These are phyloP conservation scores for Germaria angustata DNA, from an alignment of 2,888 invertebrate genomes.

Conservation along the genomic window DNA sequence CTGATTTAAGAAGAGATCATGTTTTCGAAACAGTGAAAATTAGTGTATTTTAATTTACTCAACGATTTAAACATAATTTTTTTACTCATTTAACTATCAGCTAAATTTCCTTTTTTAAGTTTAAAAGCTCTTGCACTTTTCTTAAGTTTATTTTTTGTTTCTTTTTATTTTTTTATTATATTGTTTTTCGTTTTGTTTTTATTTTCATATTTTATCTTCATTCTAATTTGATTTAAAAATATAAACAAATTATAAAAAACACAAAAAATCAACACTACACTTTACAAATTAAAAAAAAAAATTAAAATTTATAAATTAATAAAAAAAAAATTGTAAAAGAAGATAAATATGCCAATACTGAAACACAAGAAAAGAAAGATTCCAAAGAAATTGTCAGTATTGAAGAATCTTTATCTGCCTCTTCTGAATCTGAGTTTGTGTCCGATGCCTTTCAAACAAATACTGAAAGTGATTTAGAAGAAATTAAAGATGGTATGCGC, in stretches of 20 bases:
- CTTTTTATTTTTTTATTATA: slow-evolving; percentile 70
- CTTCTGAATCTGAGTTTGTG: slow-evolving; percentile 85
- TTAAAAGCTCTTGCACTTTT: slow-evolving; percentile 49
- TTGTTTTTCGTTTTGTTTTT: slow-evolving; percentile 24
- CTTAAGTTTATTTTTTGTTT: slow-evolving; percentile 69
- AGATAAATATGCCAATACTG: slow-evolving; percentile 69
- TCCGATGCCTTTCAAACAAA: slow-evolving; percentile 86
- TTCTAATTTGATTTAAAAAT: slow-evolving; percentile 53
- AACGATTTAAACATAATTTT: not conserved
- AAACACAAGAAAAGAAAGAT: slow-evolving; percentile 40
- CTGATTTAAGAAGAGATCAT: slow-evolving; percentile 53
- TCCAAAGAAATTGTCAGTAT: slow-evolving; percentile 29
- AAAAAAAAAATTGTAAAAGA: slow-evolving; percentile 54
- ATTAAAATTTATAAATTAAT: slow-evolving; percentile 55
- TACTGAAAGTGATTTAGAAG: slow-evolving; percentile 84
- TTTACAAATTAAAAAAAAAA: slow-evolving; percentile 62
- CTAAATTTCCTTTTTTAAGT: slow-evolving; percentile 50
- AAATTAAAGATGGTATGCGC: slow-evolving; percentile 88
- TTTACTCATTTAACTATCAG: slow-evolving; percentile 48
- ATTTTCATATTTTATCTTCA: slow-evolving; percentile 47
- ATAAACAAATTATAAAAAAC: slow-evolving; percentile 52
- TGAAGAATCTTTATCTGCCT: slow-evolving; percentile 43
- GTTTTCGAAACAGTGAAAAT: slow-evolving; percentile 48
- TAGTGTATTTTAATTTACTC: slow-evolving; percentile 23
- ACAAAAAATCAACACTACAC: slow-evolving; percentile 61